Evolutionary conservation across 2,888 invertebrate genomes (phyloP), one percentile per base, ranked within the genome.

Genomic region (Smittia aterrima): DNA sequence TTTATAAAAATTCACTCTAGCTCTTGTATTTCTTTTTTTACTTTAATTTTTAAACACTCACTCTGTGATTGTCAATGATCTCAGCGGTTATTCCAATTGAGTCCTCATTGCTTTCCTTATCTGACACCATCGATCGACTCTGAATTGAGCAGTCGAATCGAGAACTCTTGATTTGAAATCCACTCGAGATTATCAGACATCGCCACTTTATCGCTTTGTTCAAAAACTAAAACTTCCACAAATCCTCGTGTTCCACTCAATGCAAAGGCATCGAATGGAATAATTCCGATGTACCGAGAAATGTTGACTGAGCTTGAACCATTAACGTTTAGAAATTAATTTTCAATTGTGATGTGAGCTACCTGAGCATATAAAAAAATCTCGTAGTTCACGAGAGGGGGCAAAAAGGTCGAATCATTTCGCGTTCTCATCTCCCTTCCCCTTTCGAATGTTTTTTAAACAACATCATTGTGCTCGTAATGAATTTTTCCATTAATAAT

Each of bases 401-500:
- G 62, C 62, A 72, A 62, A 72, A 72, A 72, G 72, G 72, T 72
- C 72, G 72, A 32, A 62, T 62, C 40, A 62, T 62, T 71, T 40
- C 62, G 58, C 72, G 62, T 41, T 72, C 62, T 58, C 62, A 62
- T 58, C 72, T 72, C 25, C 47, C 20, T 22, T 72, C 58, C 27
- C 27, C 70, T 24, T 53, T 25, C 53, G 1, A 6, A 66, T 24
- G 13, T 18, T 18, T 40, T 67, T 22, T 40, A 72, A 58, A 62
- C 58, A 72, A 20, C 62, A 58, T 72, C 62, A 72, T 40, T 72
- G 62, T 62, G 41, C 62, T 22, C 53, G 24, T 62, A 72, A 72
- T 62, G 70, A 70, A 70, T 70, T 70, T 70, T 70, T 70, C 70
- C 70, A 70, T 70, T 70, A 70, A 70, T 70, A 70, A 70, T 70